Base-by-base conservation (phyloP, 2,888 invertebrate species). In the Panorpa germanica region DNA sequence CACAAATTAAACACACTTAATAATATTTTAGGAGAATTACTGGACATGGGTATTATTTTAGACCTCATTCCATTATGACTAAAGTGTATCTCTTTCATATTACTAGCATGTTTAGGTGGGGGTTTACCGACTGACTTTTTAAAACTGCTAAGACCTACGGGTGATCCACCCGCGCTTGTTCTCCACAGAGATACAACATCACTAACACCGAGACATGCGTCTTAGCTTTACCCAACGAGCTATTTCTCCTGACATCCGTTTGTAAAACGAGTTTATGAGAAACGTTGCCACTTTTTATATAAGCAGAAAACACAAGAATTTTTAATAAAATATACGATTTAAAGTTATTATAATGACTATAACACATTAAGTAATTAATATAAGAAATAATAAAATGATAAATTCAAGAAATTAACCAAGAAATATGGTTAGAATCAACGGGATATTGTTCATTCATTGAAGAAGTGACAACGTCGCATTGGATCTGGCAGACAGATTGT, bases 401-500 rank as follows among this genome's bases (percentile, higher is more conserved):
- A 15, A 12, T 11, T 29, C 12, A n/a, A n/a, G n/a, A n/a, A n/a
- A n/a, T n/a, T n/a, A n/a, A n/a, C n/a, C n/a, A n/a, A n/a, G n/a
- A n/a, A n/a, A n/a, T n/a, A n/a, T n/a, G n/a, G n/a, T n/a, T n/a
- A 34, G 30, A 33, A 31, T 31, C 20, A 20, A 17, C 31, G 31
- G 30, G 53, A 57, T 59, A 55, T 57, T 56, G 53, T 49, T 58
- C 53, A 59, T 58, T 57, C 66, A 63, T 44, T 59, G 49, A 48
- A 47, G 43, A 48, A 44, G 41, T 57, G 74, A 65, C 75, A 76
- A 70, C 77, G 55, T 39, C 50, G 73, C 63, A 50, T 48, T 59
- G 69, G 68, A 73, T 72, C 71, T 65, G 71, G 78, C 78, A 82
- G 82, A 82, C 82, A 81, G 75, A 77, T 78, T 81, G 82, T 82